Base-by-base conservation (phyloP, 2,888 invertebrate genomes). In the Mythimna lalbum region DNA sequence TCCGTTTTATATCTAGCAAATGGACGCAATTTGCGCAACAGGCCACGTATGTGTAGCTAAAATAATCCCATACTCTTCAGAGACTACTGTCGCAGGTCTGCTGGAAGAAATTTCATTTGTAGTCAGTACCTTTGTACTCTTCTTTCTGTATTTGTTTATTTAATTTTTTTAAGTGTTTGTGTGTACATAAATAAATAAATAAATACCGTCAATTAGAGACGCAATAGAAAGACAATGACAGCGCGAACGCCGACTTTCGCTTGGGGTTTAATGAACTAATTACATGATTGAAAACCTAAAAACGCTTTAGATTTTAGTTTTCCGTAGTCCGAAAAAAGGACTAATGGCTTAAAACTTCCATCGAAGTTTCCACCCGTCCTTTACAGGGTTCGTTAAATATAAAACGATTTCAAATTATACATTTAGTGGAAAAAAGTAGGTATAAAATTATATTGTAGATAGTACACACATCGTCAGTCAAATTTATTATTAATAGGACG, bases 1-100 rank as follows among this genome's bases (percentile, higher is more conserved):
- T 56, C 33, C 19, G 9, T 60, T 76, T 69, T 69, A 60, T 60
- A 39, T 47, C n/a, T 67, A 64, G 49, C 31, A 52, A 50, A 61
- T 43, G 33, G 17, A 36, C 27, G 21, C n/a, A n/a, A 39, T 36
- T 19, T 36, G 36, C 36, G 36, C 36, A 63, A 55, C 47, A 27
- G 19, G 10, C 36, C 23, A n/a, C 17, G 10, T 21, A 39, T 33
- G 17, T 47, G 4, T 14, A 23, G 43, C 23, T 6, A 39, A 17
- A 14, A 23, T 59, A 33, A 55, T 59, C 23, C 33, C 33, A 33
- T 56, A n/a, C n/a, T n/a, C n/a, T n/a, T n/a, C n/a, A n/a, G n/a
- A n/a, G n/a, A n/a, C n/a, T n/a, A n/a, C n/a, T n/a, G n/a, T n/a
- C n/a, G n/a, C n/a, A n/a, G n/a, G n/a, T n/a, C n/a, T n/a, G n/a